Base-by-base conservation (phyloP, 1,140 invertebrate species). In the Camponotus vicinus region DNA sequence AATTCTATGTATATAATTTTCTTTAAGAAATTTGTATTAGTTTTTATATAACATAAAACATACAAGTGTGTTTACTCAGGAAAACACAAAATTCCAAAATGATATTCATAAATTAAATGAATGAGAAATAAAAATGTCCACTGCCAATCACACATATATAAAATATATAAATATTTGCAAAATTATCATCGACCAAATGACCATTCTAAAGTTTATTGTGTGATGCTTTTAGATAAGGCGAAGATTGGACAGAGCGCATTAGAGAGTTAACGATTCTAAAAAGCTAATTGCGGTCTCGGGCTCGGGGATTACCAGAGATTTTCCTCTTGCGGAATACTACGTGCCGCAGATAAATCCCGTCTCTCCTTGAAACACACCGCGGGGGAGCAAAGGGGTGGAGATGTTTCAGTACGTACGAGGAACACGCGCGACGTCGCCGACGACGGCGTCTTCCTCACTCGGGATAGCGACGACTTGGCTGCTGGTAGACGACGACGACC, bases 391-490 rank as follows among this genome's bases (percentile, higher is more conserved):
- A 15, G 49, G 15, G 49, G 18, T 15, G 49, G 49, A 15, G 15
- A 15, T 52, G 52, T 71, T 73, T 90, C 69, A 75, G 61, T 86
- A 79, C 77, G 82, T 79, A 86, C 86, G 77, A 69, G 70, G 34
- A 75, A 40, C 66, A 40, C 42, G 64, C 64, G 49, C 66, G 78
- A 84, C 67, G 66, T 64, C 67, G 70, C 27, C 86, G 73, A 32
- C 76, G 84, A 52, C 32, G 49, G n/a, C 71, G 55, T 18, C 64
- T 69, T 49, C 69, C 78, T 34, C 18, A 85, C 15, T 66, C 34
- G 34, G 55, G 69, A 45, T 70, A 42, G n/a, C 27, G 45, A 4
- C 40, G 79, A 52, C 9, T 66, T 52, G 69, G 69, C 18, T 55
- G 27, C 42, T 64, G 82, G n/a, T 75, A 88, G 90, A 75, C 77